Conservation (phyloP, 2,888 invertebrate genomes). For the Amblyteles armatorius region DNA sequence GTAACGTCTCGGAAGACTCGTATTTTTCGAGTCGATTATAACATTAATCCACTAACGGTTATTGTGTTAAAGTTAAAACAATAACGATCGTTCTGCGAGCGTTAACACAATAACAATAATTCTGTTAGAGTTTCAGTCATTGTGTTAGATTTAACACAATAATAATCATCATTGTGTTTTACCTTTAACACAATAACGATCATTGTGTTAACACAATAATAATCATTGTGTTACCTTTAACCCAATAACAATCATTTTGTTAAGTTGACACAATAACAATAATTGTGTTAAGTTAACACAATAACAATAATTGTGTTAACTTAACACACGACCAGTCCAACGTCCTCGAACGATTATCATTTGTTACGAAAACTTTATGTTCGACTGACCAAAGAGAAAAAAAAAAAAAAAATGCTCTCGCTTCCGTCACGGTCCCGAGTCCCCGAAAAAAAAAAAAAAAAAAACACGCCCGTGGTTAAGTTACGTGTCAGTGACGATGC, state of each 20-base stretch:
- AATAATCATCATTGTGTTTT: not conserved
- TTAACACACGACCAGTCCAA: not conserved
- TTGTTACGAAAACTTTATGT: not conserved
- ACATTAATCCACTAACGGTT: not conserved
- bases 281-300: not conserved
- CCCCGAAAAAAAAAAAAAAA: no score
- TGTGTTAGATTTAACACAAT: not conserved
- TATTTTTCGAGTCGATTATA: not conserved
- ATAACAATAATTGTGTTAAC: not conserved
- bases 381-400: not conserved
- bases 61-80: not conserved
- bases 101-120: not conserved
- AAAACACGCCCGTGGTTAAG: not conserved
- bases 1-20: not conserved
- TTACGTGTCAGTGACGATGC: slow-evolving; percentile 69
- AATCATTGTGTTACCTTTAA: not conserved
- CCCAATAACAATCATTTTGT: not conserved
- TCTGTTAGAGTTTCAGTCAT: not conserved
- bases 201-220: not conserved
- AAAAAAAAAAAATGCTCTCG: no score
- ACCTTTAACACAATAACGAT: not conserved
- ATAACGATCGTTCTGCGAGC: not conserved
- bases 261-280: not conserved
- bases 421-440: no score
- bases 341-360: not conserved